phyloP scores from a whole-genome alignment of 2,888 invertebrate genomes.

The Temnothorax rugatulus region DNA sequence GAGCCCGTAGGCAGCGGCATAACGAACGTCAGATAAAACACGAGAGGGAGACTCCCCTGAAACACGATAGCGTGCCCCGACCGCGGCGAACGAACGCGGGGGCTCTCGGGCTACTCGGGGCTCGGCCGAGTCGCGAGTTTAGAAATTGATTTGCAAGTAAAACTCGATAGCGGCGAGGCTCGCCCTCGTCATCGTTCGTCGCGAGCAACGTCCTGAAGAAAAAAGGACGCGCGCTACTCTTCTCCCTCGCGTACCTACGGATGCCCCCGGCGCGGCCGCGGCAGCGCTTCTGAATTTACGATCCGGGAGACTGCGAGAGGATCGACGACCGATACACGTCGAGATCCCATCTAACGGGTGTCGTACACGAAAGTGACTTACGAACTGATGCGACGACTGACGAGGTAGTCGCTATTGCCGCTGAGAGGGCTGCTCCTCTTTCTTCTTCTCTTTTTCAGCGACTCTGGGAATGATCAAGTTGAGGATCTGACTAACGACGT shows the following conservation, averaged over 20 bases:
- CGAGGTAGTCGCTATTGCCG: not conserved
- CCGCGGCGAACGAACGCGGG: constrained; percentile 21
- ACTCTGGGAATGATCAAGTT: constrained; percentile 42
- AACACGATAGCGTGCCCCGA: constrained; percentile 69
- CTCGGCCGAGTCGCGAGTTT: constrained; percentile 76
- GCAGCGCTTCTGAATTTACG: constrained; percentile 80
- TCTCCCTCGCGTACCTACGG: constrained; percentile 31
- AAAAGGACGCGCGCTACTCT: constrained; percentile 49
- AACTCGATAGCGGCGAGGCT: constrained; percentile 73
- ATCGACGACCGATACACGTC: constrained; percentile 79
- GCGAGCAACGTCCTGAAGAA: constrained; percentile 48
- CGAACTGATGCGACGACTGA: constrained; percentile 61
- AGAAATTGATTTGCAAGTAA: constrained; percentile 84
- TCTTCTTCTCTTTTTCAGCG: not conserved
- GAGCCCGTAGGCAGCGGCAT: constrained; percentile 72
- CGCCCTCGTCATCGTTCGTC: constrained; percentile 63
- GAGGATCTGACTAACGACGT: constrained; percentile 61
- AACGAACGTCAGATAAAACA: constrained; percentile 84
- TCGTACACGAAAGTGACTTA: constrained; percentile 71
- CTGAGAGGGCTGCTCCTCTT: not conserved
- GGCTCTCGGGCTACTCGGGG: constrained; percentile 13
- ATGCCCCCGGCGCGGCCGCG: constrained; percentile 46
- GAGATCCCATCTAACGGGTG: constrained; percentile 79
- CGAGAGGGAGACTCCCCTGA: constrained; percentile 75
- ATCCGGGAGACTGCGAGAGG: constrained; percentile 75